Evolutionary conservation across 2,888 invertebrate genomes (phyloP).

Genomic region (Drosophila merina): DNA sequence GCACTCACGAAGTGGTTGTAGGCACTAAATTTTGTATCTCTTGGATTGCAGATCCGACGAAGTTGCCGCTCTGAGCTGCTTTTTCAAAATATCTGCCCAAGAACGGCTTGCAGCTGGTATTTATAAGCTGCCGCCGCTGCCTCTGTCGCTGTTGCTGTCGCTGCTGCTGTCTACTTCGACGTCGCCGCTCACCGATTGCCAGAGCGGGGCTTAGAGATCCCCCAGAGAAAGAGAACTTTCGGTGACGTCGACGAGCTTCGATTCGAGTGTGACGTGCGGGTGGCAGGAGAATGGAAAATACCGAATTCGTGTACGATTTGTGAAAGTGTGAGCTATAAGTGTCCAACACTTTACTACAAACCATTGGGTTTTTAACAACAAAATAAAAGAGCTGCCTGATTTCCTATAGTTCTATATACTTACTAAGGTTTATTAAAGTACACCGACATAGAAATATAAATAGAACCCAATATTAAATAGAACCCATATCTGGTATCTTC

Average conservation of each 20-base stretch:
- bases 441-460: no score
- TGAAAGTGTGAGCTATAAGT: slow-evolving; percentile 63
- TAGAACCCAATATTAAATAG: no score
- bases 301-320: slow-evolving; percentile 57
- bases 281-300: slow-evolving; percentile 45
- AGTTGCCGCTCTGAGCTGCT: slow-evolving; percentile 58
- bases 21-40: not conserved
- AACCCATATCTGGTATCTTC: no score
- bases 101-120: slow-evolving; percentile 72
- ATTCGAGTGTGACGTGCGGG: slow-evolving; percentile 14
- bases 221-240: slow-evolving; percentile 27
- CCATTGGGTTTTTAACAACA: not conserved
- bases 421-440: no score
- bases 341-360: slow-evolving; percentile 50
- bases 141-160: slow-evolving; percentile 14
- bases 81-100: slow-evolving; percentile 72
- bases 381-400: not conserved
- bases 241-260: slow-evolving; percentile 24
- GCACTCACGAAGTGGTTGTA: slow-evolving; percentile 29
- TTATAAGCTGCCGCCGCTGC: slow-evolving; percentile 70
- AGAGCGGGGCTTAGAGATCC: slow-evolving; percentile 42
- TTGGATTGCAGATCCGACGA: slow-evolving; percentile 29
- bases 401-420: no score
- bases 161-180: not conserved
- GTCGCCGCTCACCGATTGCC: slow-evolving; percentile 18